These are phyloP conservation scores for Myopa tessellatipennis DNA, from an alignment of 2,888 invertebrate genomes.

Conservation along the genomic window DNA sequence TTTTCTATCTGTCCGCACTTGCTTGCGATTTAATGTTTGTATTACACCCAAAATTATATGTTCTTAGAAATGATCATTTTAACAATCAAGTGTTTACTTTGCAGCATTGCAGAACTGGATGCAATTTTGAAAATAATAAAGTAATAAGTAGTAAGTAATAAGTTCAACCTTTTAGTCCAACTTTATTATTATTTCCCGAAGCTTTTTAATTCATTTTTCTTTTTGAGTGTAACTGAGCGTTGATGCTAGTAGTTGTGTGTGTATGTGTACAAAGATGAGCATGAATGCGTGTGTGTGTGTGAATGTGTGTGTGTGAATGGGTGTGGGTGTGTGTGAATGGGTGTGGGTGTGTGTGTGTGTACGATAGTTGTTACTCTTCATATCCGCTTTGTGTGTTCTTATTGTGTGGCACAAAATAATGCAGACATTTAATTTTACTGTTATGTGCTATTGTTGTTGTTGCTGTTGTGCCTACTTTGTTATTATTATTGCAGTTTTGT, in stretches of 20 bases:
- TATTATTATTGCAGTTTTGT: background rate
- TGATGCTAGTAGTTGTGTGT: background rate
- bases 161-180: no score
- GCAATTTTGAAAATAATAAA: background rate
- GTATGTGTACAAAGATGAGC: background rate
- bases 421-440: slow-evolving; percentile 65
- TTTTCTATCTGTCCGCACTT: background rate
- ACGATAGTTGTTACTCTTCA: slow-evolving; percentile 9
- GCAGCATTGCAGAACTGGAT: no score
- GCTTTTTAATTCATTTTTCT: background rate
- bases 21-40: no score
- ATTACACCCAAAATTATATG: no score
- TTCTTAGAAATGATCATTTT: no score
- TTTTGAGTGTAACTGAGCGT: background rate
- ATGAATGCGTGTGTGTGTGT: slow-evolving; percentile 15
- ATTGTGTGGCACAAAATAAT: slow-evolving; percentile 41
- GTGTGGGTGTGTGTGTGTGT: slow-evolving; percentile 26
- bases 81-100: no score
- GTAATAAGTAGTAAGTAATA: background rate
- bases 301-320: slow-evolving; percentile 17
- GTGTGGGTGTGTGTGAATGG: slow-evolving; percentile 10
- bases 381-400: slow-evolving; percentile 34
- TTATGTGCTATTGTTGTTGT: slow-evolving; percentile 63
- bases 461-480: slow-evolving; percentile 24
- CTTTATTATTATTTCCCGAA: background rate